Evolutionary conservation across 2,888 invertebrate genomes (phyloP).

Genomic region (Pegoplata infirma): DNA sequence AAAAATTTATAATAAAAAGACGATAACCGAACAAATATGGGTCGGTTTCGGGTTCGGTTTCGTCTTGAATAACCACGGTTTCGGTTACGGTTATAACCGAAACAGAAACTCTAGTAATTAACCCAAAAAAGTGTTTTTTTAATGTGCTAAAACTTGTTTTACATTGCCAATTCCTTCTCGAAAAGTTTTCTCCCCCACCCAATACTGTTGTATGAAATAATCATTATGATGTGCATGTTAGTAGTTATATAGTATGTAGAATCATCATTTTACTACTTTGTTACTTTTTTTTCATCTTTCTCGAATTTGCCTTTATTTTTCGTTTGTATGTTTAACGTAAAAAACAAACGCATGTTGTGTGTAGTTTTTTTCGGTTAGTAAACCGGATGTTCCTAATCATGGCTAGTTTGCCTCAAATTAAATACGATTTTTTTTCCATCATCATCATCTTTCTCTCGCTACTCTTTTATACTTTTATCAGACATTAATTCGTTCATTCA

Average conservation of each 20-base stretch:
- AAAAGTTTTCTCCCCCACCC: conserved; percentile 4
- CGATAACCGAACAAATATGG: no score
- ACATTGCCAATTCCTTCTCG: no score
- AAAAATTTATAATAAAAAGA: no score
- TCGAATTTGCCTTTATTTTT: conserved; percentile 36
- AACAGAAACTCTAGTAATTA: no score
- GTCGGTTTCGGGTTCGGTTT: no score
- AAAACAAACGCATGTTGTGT: conserved; percentile 53
- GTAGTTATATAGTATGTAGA: conserved; percentile 1
- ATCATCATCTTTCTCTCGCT: conserved; percentile 43
- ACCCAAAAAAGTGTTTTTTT: no score
- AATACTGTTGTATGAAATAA: conserved; percentile 15
- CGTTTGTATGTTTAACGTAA: conserved; percentile 29
- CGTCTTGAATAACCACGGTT: no score
- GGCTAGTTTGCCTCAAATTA: conserved; percentile 78
- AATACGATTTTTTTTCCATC: conserved; percentile 69
- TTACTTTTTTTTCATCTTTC: conserved; percentile 26
- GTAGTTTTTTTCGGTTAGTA: conserved; percentile 76
- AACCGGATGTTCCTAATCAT: conserved; percentile 78
- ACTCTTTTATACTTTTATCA: conserved; percentile 25
- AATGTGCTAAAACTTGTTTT: no score
- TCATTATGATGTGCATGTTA: conserved; percentile 32
- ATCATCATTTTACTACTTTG: conserved; percentile 34
- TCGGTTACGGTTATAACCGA: no score
- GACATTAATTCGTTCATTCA: conserved; percentile 45